A percentile compares a stretch with the other conserved stretches of the same genome.
Evolutionary conservation across 1,140 invertebrate species (phyloP).

Genomic region (Pogonomyrmex barbatus): DNA sequence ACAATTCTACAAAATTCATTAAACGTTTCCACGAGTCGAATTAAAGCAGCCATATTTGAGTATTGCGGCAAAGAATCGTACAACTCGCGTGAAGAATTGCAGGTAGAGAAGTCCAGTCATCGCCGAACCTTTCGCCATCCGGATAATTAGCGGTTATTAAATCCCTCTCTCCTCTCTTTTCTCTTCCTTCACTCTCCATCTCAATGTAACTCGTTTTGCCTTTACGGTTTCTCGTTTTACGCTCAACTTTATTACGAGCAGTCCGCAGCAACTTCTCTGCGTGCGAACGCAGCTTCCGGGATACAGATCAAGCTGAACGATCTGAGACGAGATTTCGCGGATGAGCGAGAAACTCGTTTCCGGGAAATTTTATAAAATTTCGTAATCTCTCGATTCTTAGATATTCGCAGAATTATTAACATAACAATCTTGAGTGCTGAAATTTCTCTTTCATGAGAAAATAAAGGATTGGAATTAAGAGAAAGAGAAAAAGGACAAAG

Average conservation of each 20-base stretch:
- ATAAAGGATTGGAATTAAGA: neutral
- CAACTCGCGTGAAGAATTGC: neutral
- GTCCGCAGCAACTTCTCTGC: neutral
- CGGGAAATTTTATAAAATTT: conserved; percentile 14
- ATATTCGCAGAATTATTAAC: neutral
- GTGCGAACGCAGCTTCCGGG: conserved; percentile 43
- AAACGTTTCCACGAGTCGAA: neutral
- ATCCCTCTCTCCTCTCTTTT: neutral
- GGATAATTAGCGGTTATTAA: conserved; percentile 62
- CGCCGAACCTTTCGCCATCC: conserved; percentile 21
- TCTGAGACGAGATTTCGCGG: neutral
- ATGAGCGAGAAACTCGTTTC: conserved; percentile 29
- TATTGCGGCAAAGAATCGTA: neutral
- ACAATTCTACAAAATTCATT: neutral
- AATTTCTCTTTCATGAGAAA: neutral
- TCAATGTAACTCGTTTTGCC: conserved; percentile 19
- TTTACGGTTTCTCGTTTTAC: conserved; percentile 66
- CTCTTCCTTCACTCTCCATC: conserved; percentile 30
- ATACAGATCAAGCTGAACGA: neutral
- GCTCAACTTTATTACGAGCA: conserved; percentile 62
- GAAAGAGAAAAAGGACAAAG: neutral
- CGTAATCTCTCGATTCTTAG: neutral
- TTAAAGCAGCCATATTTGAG: neutral
- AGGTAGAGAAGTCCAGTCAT: conserved; percentile 21
- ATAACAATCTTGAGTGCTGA: neutral